Evolutionary conservation across 2,888 invertebrate species (phyloP), one percentile per base, ranked within the genome.

Genomic region (Anorthoa munda): DNA sequence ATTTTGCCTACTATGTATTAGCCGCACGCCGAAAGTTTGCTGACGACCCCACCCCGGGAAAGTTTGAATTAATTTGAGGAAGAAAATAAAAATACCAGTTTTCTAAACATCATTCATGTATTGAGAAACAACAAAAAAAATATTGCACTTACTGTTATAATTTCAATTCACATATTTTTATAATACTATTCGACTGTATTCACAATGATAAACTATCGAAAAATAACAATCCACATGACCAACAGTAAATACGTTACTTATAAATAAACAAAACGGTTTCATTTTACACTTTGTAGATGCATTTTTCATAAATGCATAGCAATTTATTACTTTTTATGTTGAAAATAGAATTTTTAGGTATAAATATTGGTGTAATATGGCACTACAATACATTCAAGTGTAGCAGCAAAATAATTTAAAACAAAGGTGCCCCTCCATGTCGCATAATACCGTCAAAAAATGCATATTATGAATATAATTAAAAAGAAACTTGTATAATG

Each of bases 231-330:
- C 17, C 50, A 50, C 13, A 48, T 61, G 4, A 18, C n/a, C 63
- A 72, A 70, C 55, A 21, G 55, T 63, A 64, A 75, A 65, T n/a
- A 50, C 15, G 15, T 59, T 74, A 58, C 18, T 45, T 46, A 46
- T 60, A 45, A 46, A 21, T 45, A 69, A 66, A 74, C 21, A 46
- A 74, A 55, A 61, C 39, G 17, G 13, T 55, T 31, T 17, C 18
- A 61, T 63, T 21, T 51, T 45, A 59, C 13, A 23, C 18, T 51
- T 46, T 26, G 21, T 55, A 72, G 12, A 64, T 64, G 48, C 58
- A 63, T 59, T 65, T 55, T 55, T 67, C 31, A 66, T 82, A 74
- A 81, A 81, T 81, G 79, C 81, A 61, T 68, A 72, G 71, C 58
- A 58, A 64, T 53, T 53, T 65, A 17, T 45, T 66, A 23, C 21